These are phyloP conservation scores for Carassius carassius DNA, from an alignment of 2,113 vertebrate species.

Conservation along the genomic window DNA sequence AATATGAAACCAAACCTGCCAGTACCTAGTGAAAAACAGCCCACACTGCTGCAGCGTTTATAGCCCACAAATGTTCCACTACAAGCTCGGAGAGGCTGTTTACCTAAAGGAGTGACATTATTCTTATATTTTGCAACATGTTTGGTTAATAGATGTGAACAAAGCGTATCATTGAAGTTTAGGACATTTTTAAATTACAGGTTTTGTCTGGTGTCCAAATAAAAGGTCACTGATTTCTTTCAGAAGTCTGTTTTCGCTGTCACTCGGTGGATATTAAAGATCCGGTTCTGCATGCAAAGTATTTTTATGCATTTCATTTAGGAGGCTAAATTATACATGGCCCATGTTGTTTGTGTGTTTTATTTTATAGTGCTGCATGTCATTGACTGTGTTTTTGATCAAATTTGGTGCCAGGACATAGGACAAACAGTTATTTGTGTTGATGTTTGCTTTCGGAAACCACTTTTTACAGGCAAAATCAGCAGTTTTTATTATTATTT, in stretches of 20 bases:
- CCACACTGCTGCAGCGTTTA: conserved; percentile 33
- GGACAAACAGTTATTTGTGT: neutral
- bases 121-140: neutral
- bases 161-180: neutral
- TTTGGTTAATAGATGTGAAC: neutral
- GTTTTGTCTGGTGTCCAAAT: neutral
- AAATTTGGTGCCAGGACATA: neutral
- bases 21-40: conserved; percentile 35
- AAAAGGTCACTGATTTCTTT: neutral
- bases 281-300: neutral
- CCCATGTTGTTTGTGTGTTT: neutral
- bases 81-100: conserved; percentile 17
- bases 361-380: neutral
- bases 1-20: conserved; percentile 41
- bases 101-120: conserved; percentile 2
- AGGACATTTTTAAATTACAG: neutral
- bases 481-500: neutral
- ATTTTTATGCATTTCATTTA: conserved; percentile 6
- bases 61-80: conserved; percentile 8
- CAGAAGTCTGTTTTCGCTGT: neutral
- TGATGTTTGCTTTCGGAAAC: neutral
- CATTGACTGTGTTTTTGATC: neutral
- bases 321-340: neutral
- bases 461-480: neutral
- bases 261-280: neutral